Percentiles rank a stretch among this genome's conserved stretches.
These are phyloP conservation scores for Rhinichthys osculus DNA, from an alignment of 2,797 vertebrate species.

Conservation along the genomic window DNA sequence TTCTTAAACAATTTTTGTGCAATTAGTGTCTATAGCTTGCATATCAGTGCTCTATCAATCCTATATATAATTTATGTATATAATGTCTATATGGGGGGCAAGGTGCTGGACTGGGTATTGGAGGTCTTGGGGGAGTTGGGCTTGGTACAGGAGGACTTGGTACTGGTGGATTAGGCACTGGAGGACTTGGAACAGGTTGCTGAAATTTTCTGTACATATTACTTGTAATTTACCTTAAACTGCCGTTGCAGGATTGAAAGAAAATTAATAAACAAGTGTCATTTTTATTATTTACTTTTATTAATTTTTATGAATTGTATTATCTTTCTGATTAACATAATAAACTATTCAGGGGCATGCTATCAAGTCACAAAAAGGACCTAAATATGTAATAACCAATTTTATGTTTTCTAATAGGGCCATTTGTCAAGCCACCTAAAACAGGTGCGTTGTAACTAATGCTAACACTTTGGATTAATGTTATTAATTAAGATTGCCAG, in stretches of 20 bases:
- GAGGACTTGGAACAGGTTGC: constrained; percentile 62
- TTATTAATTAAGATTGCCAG: neutral
- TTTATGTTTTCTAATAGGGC: constrained; percentile 55
- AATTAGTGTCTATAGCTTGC: neutral
- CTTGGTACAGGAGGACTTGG: constrained; percentile 59
- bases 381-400: neutral
- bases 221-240: neutral
- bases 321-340: neutral
- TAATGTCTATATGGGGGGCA: constrained; percentile 20
- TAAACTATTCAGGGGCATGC: neutral
- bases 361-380: neutral
- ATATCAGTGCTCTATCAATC: neutral
- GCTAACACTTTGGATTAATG: neutral
- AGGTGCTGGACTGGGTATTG: constrained; percentile 50
- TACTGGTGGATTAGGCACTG: constrained; percentile 54
- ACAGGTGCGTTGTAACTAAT: constrained; percentile 62
- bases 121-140: constrained; percentile 44
- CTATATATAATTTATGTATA: neutral
- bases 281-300: neutral
- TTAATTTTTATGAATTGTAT: neutral
- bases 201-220: constrained; percentile 16
- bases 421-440: constrained; percentile 69
- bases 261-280: neutral
- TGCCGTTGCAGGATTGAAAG: neutral
- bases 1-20: neutral